phyloP scores from a whole-genome alignment of 2,797 vertebrate species.

The Crocidura indochinensis region DNA sequence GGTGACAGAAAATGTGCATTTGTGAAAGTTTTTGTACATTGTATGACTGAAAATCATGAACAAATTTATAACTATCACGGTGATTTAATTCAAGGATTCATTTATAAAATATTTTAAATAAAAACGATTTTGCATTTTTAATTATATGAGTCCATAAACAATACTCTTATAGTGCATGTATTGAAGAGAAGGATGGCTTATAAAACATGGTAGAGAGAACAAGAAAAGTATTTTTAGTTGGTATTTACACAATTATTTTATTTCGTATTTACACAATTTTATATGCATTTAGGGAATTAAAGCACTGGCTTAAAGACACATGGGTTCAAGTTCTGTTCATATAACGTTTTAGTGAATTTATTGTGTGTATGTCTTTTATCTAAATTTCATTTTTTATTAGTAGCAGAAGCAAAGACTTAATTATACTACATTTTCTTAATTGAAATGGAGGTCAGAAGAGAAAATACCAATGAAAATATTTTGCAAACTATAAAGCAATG shows the following conservation, averaged over 20 bases:
- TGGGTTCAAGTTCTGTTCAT: slow-evolving; percentile 7
- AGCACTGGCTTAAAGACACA: neutral
- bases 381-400: slow-evolving; percentile 33
- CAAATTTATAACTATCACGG: no score
- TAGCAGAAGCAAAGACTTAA: slow-evolving; percentile 26
- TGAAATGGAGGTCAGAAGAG: slow-evolving; percentile 43
- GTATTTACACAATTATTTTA: neutral
- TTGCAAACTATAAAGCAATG: slow-evolving; percentile 21
- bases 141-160: neutral
- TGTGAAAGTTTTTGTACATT: no score
- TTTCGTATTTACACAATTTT: slow-evolving; percentile 13
- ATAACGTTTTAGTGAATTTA: slow-evolving; percentile 34
- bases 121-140: neutral
- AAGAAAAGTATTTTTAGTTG: neutral
- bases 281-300: slow-evolving; percentile 16
- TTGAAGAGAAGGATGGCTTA: neutral
- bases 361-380: slow-evolving; percentile 1
- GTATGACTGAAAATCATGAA: no score
- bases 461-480: slow-evolving; percentile 47
- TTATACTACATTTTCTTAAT: slow-evolving; percentile 45
- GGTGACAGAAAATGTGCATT: no score
- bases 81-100: no score
- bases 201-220: neutral
- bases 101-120: no score
- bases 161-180: neutral